A percentile compares a stretch with the other conserved stretches of the same genome.
These are phyloP conservation scores for Pristionchus maxplancki DNA, from an alignment of 2,888 invertebrate genomes.

Conservation along the genomic window DNA sequence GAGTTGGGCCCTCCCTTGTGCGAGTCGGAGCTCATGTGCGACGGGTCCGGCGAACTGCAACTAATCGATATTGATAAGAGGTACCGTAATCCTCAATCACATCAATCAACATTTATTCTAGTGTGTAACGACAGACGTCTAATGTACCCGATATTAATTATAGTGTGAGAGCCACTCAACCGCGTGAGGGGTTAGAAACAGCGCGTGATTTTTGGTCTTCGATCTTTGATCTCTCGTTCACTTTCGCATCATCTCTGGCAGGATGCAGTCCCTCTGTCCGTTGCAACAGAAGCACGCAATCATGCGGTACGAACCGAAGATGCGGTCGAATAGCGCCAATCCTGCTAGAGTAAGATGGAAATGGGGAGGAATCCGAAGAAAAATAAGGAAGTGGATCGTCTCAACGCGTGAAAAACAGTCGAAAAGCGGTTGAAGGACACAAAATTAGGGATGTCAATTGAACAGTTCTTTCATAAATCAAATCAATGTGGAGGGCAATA, in stretches of 20 bases:
- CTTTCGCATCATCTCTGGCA: background rate
- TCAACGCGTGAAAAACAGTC: too few relatives aligned
- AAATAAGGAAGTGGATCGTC: too few relatives aligned
- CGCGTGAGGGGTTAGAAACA: background rate
- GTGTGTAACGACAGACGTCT: background rate
- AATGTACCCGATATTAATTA: too few relatives aligned
- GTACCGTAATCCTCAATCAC: background rate
- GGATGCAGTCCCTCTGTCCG: constrained; percentile 1
- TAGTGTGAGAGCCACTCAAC: background rate
- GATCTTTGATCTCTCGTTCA: background rate
- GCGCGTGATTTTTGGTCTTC: background rate
- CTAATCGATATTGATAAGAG: background rate
- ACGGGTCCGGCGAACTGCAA: constrained; percentile 47
- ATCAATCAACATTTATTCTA: background rate
- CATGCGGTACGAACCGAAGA: constrained; percentile 1
- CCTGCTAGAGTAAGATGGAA: background rate
- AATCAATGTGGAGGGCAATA: too few relatives aligned
- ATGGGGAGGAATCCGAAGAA: too few relatives aligned
- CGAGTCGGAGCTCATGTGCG: constrained; percentile 43
- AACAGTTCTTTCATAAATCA: too few relatives aligned
- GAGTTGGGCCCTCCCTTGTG: background rate
- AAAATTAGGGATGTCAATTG: too few relatives aligned
- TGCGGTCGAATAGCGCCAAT: constrained; percentile 17
- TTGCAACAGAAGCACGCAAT: constrained; percentile 25
- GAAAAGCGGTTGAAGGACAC: too few relatives aligned